Evolutionary conservation across 2,888 invertebrate genomes (phyloP).

Genomic region (Drosophila niveifrons): DNA sequence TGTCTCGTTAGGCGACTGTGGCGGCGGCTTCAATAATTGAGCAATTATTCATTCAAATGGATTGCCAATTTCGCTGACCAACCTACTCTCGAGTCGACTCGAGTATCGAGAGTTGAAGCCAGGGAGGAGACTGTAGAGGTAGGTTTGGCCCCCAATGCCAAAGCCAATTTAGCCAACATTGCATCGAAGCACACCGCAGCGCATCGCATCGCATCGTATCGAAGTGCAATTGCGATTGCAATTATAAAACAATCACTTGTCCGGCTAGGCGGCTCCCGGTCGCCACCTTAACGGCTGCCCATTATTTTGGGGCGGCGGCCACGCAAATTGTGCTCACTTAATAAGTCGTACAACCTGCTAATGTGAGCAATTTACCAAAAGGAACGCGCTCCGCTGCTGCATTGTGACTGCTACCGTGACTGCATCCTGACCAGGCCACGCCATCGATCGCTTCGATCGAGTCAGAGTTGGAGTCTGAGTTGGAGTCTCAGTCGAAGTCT

Average conservation of each 20-base stretch:
- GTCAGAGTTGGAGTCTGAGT: constrained; percentile 41
- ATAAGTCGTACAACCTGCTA: constrained; percentile 85
- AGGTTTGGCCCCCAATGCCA: constrained; percentile 27
- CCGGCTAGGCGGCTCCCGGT: constrained; percentile 75
- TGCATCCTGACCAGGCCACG: constrained; percentile 21
- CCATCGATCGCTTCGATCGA: constrained; percentile 25
- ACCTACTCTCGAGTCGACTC: constrained; percentile 52
- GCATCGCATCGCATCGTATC: constrained; percentile 52
- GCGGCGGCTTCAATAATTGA: constrained; percentile 81
- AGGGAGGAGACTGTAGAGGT: not conserved
- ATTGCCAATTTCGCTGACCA: constrained; percentile 82
- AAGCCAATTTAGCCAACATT: constrained; percentile 69
- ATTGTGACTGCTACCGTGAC: constrained; percentile 41
- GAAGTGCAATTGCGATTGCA: constrained; percentile 83
- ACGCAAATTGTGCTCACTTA: constrained; percentile 85
- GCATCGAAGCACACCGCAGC: constrained; percentile 50
- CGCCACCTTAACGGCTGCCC: constrained; percentile 77
- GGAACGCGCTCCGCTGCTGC: constrained; percentile 63
- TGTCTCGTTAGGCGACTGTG: constrained; percentile 60
- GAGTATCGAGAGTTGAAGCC: not conserved
- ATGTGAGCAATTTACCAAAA: constrained; percentile 84
- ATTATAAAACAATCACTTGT: constrained; percentile 84
- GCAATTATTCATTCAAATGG: constrained; percentile 85
- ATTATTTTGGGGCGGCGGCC: constrained; percentile 81
- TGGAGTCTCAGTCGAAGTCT: constrained; percentile 20